Evolutionary conservation across 1,140 invertebrate species (phyloP).

Genomic region (Heliconius nattereri): DNA sequence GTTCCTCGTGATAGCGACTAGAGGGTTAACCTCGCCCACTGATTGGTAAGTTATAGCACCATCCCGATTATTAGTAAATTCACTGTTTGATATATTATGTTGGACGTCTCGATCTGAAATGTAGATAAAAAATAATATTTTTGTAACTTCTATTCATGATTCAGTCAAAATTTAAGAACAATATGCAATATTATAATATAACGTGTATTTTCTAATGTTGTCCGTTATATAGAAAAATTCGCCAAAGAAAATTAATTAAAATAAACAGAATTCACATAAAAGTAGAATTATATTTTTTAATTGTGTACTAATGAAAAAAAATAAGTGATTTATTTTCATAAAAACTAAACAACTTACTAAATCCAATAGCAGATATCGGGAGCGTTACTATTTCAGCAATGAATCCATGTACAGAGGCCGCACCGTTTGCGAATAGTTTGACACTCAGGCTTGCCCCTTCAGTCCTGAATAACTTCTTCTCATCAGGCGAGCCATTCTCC

Average conservation of each 20-base stretch:
- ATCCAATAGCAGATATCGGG: constrained; percentile 94
- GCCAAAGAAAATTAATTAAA: no score
- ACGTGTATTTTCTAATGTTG: not conserved
- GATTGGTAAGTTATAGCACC: constrained; percentile 94
- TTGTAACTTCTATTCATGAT: no score
- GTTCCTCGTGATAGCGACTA: constrained; percentile 93
- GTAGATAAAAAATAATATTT: constrained; percentile 19
- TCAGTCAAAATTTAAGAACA: no score
- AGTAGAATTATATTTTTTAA: no score
- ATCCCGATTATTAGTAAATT: constrained; percentile 91
- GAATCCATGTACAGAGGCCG: constrained; percentile 96
- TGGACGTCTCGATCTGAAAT: constrained; percentile 92
- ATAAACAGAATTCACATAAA: no score
- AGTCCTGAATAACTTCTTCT: constrained; percentile 89
- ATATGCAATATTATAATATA: not conserved
- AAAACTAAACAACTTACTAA: constrained; percentile 85
- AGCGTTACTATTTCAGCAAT: constrained; percentile 98
- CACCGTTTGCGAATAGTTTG: constrained; percentile 96
- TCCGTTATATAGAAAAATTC: no score
- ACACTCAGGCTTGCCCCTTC: constrained; percentile 92
- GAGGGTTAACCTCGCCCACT: constrained; percentile 97
- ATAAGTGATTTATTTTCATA: not conserved
- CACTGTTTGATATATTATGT: constrained; percentile 94
- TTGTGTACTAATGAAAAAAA: no score
- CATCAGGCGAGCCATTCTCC: constrained; percentile 85